Evolutionary conservation across 2,888 invertebrate species (phyloP), one percentile per base, ranked within the genome.

Genomic region (Caenorhabditis plicata): DNA sequence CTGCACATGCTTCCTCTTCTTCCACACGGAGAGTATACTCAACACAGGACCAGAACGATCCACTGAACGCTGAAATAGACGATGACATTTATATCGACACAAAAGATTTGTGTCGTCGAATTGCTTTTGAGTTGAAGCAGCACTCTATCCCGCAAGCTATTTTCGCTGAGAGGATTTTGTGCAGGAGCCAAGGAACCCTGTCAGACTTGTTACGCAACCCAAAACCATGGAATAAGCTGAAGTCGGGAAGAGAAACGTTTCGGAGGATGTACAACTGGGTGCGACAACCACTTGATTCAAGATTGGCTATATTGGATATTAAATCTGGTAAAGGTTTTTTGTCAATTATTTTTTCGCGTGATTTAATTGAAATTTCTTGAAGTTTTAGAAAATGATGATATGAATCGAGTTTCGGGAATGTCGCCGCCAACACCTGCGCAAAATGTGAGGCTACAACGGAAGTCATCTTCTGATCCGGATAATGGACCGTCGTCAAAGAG

Each of bases 71-170:
- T 11, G 78, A 78, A 50, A 75, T 78, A 41, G 79, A 77, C 32
- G 78, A 79, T n/a, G 78, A 79, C 40, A 76, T 78, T 39, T 79
- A 77, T 65, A 80, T 79, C 29, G 79, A 79, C 43, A 79, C 79
- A 11, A 75, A 62, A 23, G 75, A 78, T 43, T 55, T 79, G 32
- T 78, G 78, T 53, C 70, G 73, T 38, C 52, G 77, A 19, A 79
- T 81, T 22, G 80, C 80, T 3, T 78, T 76, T 45, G 81, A 81
- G 41, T 56, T 80, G 31, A 98, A 98, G 50, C 74, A 77, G 38
- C 98, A 98, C 85, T 94, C 94, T 85, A 98, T 98, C 83, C 98
- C 98, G 41, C 80, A 80, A 83, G 98, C 98, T 64, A 96, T 98
- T 81, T 81, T 81, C 41, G 81, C 81, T 32, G 81, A 81, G 44